Conservation (phyloP, 92 coral and sea anemone species). For the Montipora capitata region DNA sequence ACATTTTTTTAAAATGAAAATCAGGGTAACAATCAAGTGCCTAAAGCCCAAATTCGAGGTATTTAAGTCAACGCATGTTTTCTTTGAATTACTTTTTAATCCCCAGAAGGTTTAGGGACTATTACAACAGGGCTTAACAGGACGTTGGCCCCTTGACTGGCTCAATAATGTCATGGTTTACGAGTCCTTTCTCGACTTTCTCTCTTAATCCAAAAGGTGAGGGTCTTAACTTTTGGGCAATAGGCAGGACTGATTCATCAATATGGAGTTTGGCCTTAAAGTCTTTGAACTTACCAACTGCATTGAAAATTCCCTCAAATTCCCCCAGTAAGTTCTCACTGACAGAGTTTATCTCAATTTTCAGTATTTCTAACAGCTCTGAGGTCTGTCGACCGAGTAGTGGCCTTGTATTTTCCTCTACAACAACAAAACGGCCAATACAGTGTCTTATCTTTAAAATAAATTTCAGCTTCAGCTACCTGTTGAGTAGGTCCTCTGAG, state of each 20-base stretch:
- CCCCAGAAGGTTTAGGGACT: slow-evolving; percentile 46
- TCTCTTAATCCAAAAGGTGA: slow-evolving; percentile 33
- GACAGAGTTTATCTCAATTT: slow-evolving; percentile 16
- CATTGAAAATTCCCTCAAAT: slow-evolving; percentile 10
- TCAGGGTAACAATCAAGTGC: no score
- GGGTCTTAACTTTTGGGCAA: slow-evolving; percentile 14
- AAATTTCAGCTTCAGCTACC: slow-evolving; percentile 50
- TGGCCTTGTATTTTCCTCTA: slow-evolving; percentile 29
- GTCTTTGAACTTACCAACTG: slow-evolving; percentile 42
- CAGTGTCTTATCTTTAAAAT: slow-evolving; percentile 22
- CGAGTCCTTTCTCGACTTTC: slow-evolving; percentile 27
- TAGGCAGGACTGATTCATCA: neutral
- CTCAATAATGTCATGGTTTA: slow-evolving; percentile 37
- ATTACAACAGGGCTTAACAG: slow-evolving; percentile 62
- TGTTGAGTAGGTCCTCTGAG: slow-evolving; percentile 22
- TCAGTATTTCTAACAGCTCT: slow-evolving; percentile 38
- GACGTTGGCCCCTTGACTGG: slow-evolving; percentile 34
- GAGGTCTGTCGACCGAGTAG: slow-evolving; percentile 36
- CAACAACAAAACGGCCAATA: slow-evolving; percentile 22
- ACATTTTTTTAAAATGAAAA: no score
- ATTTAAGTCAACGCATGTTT: no score
- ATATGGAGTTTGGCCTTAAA: slow-evolving; percentile 3
- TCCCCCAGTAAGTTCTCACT: slow-evolving; percentile 21
- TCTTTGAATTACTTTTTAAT: neutral
- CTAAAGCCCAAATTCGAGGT: no score